These are phyloP conservation scores for Drosophila conformis DNA, from an alignment of 2,888 invertebrate genomes.

Conservation along the genomic window DNA sequence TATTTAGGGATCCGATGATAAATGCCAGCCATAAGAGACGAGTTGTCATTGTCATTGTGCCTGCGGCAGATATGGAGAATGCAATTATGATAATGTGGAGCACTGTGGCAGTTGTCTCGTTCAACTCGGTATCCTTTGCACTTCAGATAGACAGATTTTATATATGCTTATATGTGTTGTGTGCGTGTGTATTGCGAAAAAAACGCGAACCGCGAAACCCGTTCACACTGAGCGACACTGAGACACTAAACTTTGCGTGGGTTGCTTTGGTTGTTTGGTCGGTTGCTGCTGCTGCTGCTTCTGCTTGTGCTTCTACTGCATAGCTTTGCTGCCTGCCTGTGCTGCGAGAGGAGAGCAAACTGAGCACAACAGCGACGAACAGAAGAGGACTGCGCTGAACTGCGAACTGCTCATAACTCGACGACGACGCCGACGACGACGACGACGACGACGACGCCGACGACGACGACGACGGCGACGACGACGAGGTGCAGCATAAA, in stretches of 20 bases:
- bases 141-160: constrained; percentile 7
- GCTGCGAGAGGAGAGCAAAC: constrained; percentile 28
- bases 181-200: constrained; percentile 15
- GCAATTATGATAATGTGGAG: constrained; percentile 25
- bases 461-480: background rate
- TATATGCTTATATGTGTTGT: background rate
- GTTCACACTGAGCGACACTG: constrained; percentile 64
- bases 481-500: constrained; percentile 53
- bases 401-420: constrained; percentile 3
- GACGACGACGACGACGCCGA: background rate
- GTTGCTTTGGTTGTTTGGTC: constrained; percentile 49
- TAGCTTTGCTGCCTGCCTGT: background rate
- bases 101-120: constrained; percentile 1
- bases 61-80: constrained; percentile 22
- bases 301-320: background rate
- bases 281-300: constrained; percentile 27
- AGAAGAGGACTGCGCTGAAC: constrained; percentile 7
- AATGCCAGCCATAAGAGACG: constrained; percentile 57
- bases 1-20: constrained; percentile 54
- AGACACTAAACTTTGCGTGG: constrained; percentile 69
- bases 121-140: constrained; percentile 38
- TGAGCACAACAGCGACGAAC: constrained; percentile 19
- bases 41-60: constrained; percentile 57
- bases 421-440: background rate
- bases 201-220: constrained; percentile 46